Base-by-base conservation (phyloP, 2,113 vertebrate species). In the Sylvietta virens region DNA sequence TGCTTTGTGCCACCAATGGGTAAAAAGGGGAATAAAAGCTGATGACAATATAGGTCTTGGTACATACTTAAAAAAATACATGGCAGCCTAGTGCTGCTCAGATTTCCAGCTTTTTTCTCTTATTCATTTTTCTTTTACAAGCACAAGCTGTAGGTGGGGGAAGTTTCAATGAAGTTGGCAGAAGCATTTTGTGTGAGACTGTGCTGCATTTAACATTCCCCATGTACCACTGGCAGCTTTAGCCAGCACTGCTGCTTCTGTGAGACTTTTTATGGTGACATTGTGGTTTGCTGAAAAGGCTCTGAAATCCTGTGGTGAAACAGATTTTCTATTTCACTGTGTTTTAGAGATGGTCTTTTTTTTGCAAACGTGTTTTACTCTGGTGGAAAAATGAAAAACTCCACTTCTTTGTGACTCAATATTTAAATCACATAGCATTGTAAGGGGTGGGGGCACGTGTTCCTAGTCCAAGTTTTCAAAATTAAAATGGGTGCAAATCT, bases 151-250 rank as follows among this genome's bases (percentile, higher is more conserved):
- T 31, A 83, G n/a, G 45, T 62, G 51, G 24, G 58, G 7, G 9
- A 62, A 30, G 26, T 45, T 35, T 86, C 71, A 86, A 70, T 53
- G 64, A 44, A 78, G 28, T 9, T 86, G 81, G 33, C 15, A 81
- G 42, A 83, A 21, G 37, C 6, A 42, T 47, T 74, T 47, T 70
- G 24, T 80, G 26, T n/a, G 47, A 57, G 22, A 54, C 39, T 91
- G 51, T 54, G 39, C 18, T 86, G 23, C 54, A 42, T 91, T 77
- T 58, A 84, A 54, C 21, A 4, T 8, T 50, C 28, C 64, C 35
- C 80, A 30, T 2, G 2, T 31, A 7, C 31, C 56, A 24, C 64
- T 33, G n/a, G 44, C 45, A 65, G 56, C 0, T 0, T 73, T 17
- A 84, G 13, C 44, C 62, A 56, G 57, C 18, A 1, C 82, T 86